These are phyloP conservation scores for Hemibagrus wyckioides DNA, from an alignment of 2,113 vertebrate species.

Conservation along the genomic window DNA sequence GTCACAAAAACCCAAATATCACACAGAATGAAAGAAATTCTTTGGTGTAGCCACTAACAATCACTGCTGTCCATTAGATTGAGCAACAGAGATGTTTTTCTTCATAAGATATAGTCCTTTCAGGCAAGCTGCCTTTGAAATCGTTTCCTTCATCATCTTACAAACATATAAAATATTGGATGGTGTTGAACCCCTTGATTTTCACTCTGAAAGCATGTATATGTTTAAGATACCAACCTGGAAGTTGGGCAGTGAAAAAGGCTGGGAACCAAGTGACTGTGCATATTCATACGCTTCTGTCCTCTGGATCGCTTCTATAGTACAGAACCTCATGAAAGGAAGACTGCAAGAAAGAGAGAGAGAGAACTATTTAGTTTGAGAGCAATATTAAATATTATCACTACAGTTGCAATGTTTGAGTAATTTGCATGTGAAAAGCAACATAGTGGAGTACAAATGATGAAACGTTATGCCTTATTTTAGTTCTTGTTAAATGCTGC, in stretches of 20 bases:
- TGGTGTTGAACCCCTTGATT: background rate
- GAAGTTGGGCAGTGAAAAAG: constrained; percentile 84
- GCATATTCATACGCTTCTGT: constrained; percentile 97
- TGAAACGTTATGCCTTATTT: too few species aligned
- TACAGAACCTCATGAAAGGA: constrained; percentile 86
- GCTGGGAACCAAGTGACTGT: constrained; percentile 85
- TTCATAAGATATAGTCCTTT: background rate
- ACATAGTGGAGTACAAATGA: too few species aligned
- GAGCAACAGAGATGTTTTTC: background rate
- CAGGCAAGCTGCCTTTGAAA: background rate
- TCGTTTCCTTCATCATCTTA: background rate
- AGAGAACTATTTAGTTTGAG: background rate
- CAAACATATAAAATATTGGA: background rate
- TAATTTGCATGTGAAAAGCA: background rate
- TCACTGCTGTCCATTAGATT: background rate
- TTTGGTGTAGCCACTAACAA: background rate
- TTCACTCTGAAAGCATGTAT: background rate
- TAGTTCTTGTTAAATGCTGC: too few species aligned
- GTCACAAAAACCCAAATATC: background rate
- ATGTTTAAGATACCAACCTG: constrained; percentile 74
- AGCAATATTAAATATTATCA: background rate
- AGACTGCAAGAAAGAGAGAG: constrained; percentile 68
- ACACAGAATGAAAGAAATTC: too few species aligned
- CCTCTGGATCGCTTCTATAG: constrained; percentile 92
- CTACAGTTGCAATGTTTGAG: background rate